Conservation (phyloP, 1,140 invertebrate species). For the Anadara kagoshimensis region DNA sequence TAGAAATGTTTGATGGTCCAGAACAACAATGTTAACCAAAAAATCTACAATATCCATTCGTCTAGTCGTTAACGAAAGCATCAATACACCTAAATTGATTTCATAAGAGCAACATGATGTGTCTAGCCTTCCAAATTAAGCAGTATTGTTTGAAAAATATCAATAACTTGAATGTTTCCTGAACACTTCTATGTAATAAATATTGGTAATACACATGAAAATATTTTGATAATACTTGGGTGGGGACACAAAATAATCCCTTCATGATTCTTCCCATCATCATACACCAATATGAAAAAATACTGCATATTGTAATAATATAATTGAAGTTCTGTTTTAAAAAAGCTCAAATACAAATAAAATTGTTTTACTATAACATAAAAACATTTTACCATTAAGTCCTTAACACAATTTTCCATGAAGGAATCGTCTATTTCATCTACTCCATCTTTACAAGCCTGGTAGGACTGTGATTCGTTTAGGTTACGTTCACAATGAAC, state of each 20-base stretch:
- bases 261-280: no score
- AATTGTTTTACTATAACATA: background rate
- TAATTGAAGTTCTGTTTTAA: background rate
- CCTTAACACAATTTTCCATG: background rate
- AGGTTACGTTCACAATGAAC: background rate
- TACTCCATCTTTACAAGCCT: background rate
- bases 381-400: background rate
- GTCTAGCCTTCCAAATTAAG: background rate
- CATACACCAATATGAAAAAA: no score
- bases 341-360: background rate
- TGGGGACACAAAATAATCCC: no score
- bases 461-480: background rate
- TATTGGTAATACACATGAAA: no score
- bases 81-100: no score
- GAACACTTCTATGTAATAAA: background rate
- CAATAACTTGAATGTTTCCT: background rate
- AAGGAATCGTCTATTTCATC: background rate
- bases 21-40: no score
- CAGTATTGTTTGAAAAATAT: background rate
- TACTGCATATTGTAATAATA: background rate
- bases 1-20: no score
- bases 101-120: no score
- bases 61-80: no score
- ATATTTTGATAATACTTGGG: no score
- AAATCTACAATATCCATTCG: background rate